Evolutionary conservation across 2,797 vertebrate genomes (phyloP).

Genomic region (Pogoniulus pusillus): DNA sequence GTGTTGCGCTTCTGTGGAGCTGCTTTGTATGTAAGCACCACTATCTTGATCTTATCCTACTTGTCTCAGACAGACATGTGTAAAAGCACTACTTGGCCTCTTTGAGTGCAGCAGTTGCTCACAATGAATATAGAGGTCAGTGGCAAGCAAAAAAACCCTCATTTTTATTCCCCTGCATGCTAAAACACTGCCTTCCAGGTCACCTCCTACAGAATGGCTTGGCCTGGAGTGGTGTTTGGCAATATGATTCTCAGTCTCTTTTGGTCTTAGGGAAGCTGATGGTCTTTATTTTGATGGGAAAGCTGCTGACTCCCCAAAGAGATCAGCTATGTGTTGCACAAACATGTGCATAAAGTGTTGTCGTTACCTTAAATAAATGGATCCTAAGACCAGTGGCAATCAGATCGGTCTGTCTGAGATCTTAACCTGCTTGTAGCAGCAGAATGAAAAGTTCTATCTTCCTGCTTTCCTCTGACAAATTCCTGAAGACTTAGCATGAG

Average conservation of each 20-base stretch:
- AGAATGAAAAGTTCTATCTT: background rate
- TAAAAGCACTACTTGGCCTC: background rate
- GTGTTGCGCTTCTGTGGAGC: background rate
- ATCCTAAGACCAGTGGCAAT: background rate
- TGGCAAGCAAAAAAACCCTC: background rate
- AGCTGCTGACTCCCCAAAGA: conserved; percentile 71
- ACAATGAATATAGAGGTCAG: background rate
- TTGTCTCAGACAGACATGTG: background rate
- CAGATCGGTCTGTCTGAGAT: background rate
- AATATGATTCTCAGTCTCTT: background rate
- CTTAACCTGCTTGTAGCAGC: background rate
- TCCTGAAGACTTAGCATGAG: background rate
- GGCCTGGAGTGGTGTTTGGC: background rate
- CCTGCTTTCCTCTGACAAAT: background rate
- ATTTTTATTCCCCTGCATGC: background rate
- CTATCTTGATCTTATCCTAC: background rate
- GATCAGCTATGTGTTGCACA: background rate
- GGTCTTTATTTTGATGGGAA: background rate
- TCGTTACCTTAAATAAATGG: background rate
- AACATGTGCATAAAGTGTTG: background rate
- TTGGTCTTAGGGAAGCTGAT: background rate
- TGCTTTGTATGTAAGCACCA: background rate
- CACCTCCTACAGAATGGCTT: background rate
- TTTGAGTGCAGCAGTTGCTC: background rate
- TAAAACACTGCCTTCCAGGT: background rate